phyloP scores from a whole-genome alignment of 2,797 vertebrate genomes.

The Trematomus bernacchii region DNA sequence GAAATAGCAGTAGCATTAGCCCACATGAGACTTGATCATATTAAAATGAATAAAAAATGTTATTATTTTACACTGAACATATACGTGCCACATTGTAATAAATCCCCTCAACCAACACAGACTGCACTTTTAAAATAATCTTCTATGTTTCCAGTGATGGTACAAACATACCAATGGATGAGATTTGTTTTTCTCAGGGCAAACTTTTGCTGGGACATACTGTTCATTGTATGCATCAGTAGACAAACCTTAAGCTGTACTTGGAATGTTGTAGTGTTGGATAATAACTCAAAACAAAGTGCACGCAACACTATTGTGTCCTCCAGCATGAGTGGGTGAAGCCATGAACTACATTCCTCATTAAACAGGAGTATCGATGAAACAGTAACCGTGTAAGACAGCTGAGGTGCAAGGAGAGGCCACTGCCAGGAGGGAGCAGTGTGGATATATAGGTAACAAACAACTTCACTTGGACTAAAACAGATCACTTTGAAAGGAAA shows the following conservation, averaged over 20 bases:
- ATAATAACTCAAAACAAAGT: constrained; percentile 57
- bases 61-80: not conserved
- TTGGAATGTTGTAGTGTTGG: constrained; percentile 71
- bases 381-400: constrained; percentile 50
- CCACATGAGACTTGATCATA: constrained; percentile 10
- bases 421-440: constrained; percentile 82
- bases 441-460: constrained; percentile 66
- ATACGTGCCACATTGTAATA: constrained; percentile 5
- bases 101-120: constrained; percentile 9
- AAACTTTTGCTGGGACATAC: constrained; percentile 11
- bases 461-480: constrained; percentile 34
- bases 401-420: constrained; percentile 67
- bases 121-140: constrained; percentile 21
- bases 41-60: not conserved
- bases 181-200: not conserved
- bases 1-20: constrained; percentile 10
- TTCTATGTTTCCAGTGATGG: constrained; percentile 15
- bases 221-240: constrained; percentile 26
- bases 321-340: constrained; percentile 43
- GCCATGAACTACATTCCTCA: constrained; percentile 54
- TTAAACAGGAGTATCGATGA: constrained; percentile 48
- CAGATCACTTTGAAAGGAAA: constrained; percentile 44
- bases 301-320: constrained; percentile 43
- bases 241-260: constrained; percentile 37
- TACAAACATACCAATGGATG: constrained; percentile 7